Evolutionary conservation across 2,888 invertebrate genomes (phyloP).

Genomic region (Eudasyphora cyanicolor): DNA sequence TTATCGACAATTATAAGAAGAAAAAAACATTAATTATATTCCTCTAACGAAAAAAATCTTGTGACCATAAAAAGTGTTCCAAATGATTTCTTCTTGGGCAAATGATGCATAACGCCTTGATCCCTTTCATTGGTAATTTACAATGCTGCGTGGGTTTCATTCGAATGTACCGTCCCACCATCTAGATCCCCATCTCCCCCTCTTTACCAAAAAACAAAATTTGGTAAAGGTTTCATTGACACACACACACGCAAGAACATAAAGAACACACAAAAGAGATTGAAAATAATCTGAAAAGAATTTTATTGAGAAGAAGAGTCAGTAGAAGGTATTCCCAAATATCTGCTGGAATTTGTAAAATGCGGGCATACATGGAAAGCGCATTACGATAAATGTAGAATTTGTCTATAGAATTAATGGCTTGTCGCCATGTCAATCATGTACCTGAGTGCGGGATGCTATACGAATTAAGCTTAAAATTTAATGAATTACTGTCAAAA

Average conservation of each 20-base stretch:
- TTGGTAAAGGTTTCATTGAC: background rate
- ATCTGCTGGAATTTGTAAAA: no score
- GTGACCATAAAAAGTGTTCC: background rate
- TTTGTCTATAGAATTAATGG: background rate
- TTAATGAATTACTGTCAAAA: no score
- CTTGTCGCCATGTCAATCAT: background rate
- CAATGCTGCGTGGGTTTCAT: background rate
- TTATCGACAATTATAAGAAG: background rate
- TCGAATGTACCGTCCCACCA: background rate
- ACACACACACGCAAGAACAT: background rate
- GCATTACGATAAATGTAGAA: background rate
- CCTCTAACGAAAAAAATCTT: no score
- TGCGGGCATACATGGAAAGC: background rate
- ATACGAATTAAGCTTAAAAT: no score
- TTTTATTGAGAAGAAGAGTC: background rate
- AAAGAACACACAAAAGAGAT: background rate
- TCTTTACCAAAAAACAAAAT: background rate
- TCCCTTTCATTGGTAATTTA: background rate
- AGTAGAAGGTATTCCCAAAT: background rate
- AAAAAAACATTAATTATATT: background rate
- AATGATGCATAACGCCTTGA: background rate
- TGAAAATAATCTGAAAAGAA: background rate
- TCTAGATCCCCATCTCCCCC: background rate
- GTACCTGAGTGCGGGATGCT: no score
- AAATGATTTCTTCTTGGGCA: background rate